A percentile compares a stretch with the other conserved stretches of the same genome.
phyloP scores from a whole-genome alignment of 2,113 vertebrate genomes.

The Psophia crepitans region DNA sequence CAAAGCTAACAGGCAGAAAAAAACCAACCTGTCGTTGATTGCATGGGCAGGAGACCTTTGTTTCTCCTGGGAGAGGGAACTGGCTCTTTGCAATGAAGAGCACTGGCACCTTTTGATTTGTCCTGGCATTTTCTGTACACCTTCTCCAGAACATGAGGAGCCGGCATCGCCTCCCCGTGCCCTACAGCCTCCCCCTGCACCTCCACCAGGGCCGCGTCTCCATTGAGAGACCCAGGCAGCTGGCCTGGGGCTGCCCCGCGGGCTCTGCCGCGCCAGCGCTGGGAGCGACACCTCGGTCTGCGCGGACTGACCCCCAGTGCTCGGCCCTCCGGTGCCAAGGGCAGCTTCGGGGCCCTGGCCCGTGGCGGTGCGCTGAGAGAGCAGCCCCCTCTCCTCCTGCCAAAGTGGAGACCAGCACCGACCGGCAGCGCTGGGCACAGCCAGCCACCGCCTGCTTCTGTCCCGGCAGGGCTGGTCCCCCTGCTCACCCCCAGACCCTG shows the following conservation, averaged over 20 bases:
- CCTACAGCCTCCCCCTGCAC: background rate
- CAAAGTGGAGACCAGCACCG: background rate
- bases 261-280: background rate
- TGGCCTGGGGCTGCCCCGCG: accelerated
- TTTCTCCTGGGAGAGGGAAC: background rate
- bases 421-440: background rate
- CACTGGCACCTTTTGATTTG: background rate
- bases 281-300: background rate
- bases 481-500: no score
- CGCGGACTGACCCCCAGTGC: no score
- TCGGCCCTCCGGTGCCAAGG: background rate
- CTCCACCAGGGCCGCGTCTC: accelerated
- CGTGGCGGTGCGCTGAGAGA: background rate
- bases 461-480: background rate
- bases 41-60: background rate
- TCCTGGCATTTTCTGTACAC: background rate
- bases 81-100: background rate
- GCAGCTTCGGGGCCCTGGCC: background rate
- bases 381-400: background rate
- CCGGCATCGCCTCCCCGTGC: background rate
- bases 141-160: accelerated
- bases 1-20: background rate
- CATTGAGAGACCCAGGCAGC: background rate
- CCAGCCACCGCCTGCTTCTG: no score
- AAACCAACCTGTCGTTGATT: background rate